Evolutionary conservation across 2,113 vertebrate genomes (phyloP), one percentile per base, ranked within the genome.

Genomic region (Ahaetulla prasina): DNA sequence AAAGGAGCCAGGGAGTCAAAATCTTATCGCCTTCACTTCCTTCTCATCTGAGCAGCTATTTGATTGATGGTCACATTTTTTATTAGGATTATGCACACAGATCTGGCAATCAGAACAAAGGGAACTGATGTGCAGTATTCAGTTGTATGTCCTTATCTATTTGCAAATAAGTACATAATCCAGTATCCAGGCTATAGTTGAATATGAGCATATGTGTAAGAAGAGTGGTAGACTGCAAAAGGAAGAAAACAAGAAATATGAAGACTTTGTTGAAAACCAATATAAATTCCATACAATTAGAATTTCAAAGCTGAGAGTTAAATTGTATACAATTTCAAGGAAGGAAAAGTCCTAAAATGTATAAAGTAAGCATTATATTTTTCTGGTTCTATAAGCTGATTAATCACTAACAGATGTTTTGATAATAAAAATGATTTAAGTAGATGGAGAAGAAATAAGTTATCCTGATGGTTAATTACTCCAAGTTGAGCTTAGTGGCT

Each of bases 381-480:
- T 94, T 94, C 94, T 93, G 95, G 93, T 96, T 96, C 94, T 93
- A 90, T 94, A 96, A 96, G 93, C 94, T 95, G 92, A 95, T 94
- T 95, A 96, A 97, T 97, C 96, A 97, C 94, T 96, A 96, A 95
- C 35, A 94, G 95, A 97, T 96, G 97, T 96, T 93, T 93, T 93
- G 95, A 97, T 98, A 97, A 97, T 97, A 97, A 97, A 97, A 98
- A 97, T 96, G 95, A 97, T 97, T 97, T 96, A 94, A 95, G 93
- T 95, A 95, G 0, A 94, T 85, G 86, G 91, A 94, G 57, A 9
- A n/a, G 95, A 93, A 49, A 96, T 94, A 94, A 49, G 50, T 94
- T 95, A 91, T 95, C 93, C 89, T 95, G 95, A 95, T 92, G 96
- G 95, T 96, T 96, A 68, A 63, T 49, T 80, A 12, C 93, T 96